phyloP scores from a whole-genome alignment of 2,113 vertebrate genomes.

The Melanerpes aurifrons region DNA sequence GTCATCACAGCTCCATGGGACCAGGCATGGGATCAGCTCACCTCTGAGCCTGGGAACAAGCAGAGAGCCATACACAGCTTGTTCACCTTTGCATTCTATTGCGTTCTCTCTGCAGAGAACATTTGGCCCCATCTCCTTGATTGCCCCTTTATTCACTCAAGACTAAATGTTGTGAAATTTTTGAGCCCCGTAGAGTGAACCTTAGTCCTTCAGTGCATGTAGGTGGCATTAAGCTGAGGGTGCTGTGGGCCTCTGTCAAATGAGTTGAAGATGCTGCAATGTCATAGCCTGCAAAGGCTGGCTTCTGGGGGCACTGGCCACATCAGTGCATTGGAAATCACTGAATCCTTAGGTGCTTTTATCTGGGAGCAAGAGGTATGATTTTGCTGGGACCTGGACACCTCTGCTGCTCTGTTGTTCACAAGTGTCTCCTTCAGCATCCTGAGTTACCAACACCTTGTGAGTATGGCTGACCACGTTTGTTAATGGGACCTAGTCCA shows the following conservation, averaged over 20 bases:
- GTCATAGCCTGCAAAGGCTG: background rate
- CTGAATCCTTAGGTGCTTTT: background rate
- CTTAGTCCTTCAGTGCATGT: background rate
- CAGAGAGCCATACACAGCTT: background rate
- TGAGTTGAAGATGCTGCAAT: background rate
- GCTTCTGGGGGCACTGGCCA: background rate
- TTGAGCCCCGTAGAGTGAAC: background rate
- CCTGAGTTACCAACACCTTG: background rate
- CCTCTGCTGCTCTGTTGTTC: background rate
- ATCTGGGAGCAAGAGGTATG: background rate
- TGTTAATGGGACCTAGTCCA: background rate
- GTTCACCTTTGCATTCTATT: background rate
- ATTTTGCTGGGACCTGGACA: background rate
- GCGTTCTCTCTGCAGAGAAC: background rate
- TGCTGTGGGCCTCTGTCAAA: background rate
- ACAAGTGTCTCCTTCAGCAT: background rate
- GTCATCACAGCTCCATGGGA: background rate
- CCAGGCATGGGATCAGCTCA: background rate
- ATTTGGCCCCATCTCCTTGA: background rate
- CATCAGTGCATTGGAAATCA: background rate
- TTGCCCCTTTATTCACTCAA: background rate
- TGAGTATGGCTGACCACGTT: background rate
- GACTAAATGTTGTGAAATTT: background rate
- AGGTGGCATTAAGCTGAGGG: background rate
- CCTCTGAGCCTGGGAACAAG: background rate